phyloP scores from a whole-genome alignment of 2,113 vertebrate genomes.

The Empidonax traillii region DNA sequence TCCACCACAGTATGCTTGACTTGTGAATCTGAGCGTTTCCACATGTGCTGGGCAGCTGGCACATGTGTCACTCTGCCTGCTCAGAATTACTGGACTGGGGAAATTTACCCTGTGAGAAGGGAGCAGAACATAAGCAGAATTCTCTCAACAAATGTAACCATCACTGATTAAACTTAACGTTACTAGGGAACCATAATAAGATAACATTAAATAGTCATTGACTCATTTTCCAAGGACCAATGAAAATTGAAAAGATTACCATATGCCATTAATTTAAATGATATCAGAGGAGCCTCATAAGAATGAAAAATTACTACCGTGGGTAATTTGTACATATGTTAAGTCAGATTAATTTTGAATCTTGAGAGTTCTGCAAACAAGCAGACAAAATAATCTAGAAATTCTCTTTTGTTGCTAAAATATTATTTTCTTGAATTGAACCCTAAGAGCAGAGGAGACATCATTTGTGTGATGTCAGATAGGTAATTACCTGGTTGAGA shows the following conservation, averaged over 20 bases:
- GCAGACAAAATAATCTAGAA: background rate
- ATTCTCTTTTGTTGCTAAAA: background rate
- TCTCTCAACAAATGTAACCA: constrained; percentile 35
- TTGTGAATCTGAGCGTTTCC: constrained; percentile 45
- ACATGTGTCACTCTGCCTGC: background rate
- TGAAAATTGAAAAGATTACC: constrained; percentile 28
- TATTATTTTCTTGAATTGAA: background rate
- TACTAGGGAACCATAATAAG: constrained; percentile 9
- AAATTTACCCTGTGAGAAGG: background rate
- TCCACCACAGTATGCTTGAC: background rate
- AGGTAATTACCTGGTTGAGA: background rate
- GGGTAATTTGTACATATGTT: constrained; percentile 20
- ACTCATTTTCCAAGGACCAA: constrained; percentile 52
- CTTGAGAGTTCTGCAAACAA: background rate
- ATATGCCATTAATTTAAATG: constrained; percentile 9
- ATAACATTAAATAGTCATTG: constrained; percentile 46
- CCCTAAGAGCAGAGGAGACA: background rate
- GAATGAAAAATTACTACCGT: background rate
- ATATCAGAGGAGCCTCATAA: background rate
- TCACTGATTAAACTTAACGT: constrained; percentile 12
- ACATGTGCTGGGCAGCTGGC: constrained; percentile 42
- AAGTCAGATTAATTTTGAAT: background rate
- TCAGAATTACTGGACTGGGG: background rate
- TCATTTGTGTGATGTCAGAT: background rate
- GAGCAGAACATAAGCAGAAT: background rate